Base-by-base conservation (phyloP, 2,113 vertebrate species). In the Glareola pratincola region DNA sequence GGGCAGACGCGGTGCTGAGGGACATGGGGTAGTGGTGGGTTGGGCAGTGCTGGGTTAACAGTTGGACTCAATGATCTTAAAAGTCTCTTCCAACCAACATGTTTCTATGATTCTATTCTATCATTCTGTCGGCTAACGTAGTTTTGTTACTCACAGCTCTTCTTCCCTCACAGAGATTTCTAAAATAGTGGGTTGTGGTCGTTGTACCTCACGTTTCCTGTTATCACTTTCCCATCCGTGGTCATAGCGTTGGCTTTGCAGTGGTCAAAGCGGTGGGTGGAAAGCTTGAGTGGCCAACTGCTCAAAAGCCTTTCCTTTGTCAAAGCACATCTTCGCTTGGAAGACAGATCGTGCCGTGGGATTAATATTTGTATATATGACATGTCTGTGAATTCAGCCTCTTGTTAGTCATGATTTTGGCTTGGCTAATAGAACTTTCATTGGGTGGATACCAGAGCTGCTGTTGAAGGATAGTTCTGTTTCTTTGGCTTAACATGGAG, bases 391-490 rank as follows among this genome's bases (percentile, higher is more conserved):
- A 96, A 91, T 96, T 95, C 94, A 34, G 37, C 77, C 91, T 94
- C 90, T 93, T 92, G 92, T 97, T 97, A 98, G 97, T 98, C 96
- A 95, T 98, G 93, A 68, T 97, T 97, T 97, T 98, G 96, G 96
- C 98, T 96, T 91, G 39, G 78, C 78, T 84, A n/a, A 30, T 60
- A 85, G 47, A 79, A 86, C 97, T 97, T 96, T 96, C 96, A 78
- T 86, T 98, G 97, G 94, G 95, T 95, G 95, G 90, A 87, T 97
- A 97, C 88, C 94, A 97, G 96, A 92, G 95, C 91, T 95, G 95
- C 96, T 95, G 92, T 89, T 96, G 98, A 97, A 97, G 92, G 85
- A 86, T 86, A 37, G 76, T 45, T 92, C 94, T 78, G 81, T 75
- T 88, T 84, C 82, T 85, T 80, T 51, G 32, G 41, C 92, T 94